A percentile compares a stretch with the other conserved stretches of the same genome.
These are phyloP conservation scores for Diplogasteroides magnus DNA, from an alignment of 1,140 invertebrate species.

Conservation along the genomic window DNA sequence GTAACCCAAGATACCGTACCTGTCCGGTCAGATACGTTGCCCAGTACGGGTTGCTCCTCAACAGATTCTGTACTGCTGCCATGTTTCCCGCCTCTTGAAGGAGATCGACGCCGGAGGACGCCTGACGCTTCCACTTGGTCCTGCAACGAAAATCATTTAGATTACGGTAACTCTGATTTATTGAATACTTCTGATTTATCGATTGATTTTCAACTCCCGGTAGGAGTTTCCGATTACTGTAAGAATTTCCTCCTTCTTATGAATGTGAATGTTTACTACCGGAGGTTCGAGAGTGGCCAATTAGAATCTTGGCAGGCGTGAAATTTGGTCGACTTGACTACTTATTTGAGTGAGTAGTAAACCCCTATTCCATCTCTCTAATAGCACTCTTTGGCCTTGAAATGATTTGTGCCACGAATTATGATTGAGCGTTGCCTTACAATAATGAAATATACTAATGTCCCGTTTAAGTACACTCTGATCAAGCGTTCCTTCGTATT, in stretches of 20 bases:
- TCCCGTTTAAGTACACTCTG: too few species aligned
- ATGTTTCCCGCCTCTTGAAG: conserved; percentile 92
- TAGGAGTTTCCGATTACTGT: conserved; percentile 7
- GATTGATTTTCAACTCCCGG: conserved; percentile 12
- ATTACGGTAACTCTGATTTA: neutral
- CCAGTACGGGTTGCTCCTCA: conserved; percentile 70
- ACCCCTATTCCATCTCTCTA: too few species aligned
- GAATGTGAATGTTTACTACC: conserved; percentile 7
- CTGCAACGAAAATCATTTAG: conserved; percentile 65
- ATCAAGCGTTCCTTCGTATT: too few species aligned
- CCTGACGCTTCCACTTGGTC: conserved; percentile 99
- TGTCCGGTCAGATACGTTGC: conserved; percentile 61
- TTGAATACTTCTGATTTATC: too few species aligned
- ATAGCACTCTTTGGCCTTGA: too few species aligned
- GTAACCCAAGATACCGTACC: too few species aligned
- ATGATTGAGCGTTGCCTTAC: too few species aligned
- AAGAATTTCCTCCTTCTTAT: conserved; percentile 16
- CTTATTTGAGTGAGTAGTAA: too few species aligned
- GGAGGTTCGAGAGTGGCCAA: conserved; percentile 7
- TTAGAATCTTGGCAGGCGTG: conserved; percentile 15
- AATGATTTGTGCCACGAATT: too few species aligned
- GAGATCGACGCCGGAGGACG: conserved; percentile 88
- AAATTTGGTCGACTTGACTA: conserved; percentile 15
- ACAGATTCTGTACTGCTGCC: conserved; percentile 86
- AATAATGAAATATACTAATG: too few species aligned